Base-by-base conservation (phyloP, 2,113 vertebrate genomes). In the Xenopus borealis region DNA sequence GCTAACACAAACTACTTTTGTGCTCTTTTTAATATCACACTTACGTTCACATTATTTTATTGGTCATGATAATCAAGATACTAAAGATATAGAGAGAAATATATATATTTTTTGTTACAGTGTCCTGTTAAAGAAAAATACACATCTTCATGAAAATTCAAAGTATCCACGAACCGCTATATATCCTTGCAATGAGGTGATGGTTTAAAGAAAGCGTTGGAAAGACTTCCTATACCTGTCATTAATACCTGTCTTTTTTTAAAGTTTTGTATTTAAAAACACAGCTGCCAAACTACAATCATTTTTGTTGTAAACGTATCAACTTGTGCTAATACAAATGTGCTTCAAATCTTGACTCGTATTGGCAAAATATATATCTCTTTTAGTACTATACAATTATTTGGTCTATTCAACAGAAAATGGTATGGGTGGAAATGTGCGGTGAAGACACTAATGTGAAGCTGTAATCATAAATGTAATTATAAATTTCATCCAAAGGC, bases 321-420 rank as follows among this genome's bases (percentile, higher is more conserved):
- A 33, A 53, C 85, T 90, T 93, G 91, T 93, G 91, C 91, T 93
- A 78, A 89, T 85, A 86, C 80, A 86, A 82, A 87, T 93, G 91
- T 93, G 91, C 91, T 92, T 91, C 62, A 75, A 69, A 79, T 74
- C 45, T 86, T 75, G 78, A 12, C 72, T 81, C 63, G 57, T 67
- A 59, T 19, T 82, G 84, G 83, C 81, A 88, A 81, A 81, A 80
- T 81, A 82, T 81, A 82, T 87, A 86, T 81, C 80, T 85, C 72
- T 85, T 27, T 72, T 45, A 75, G 19, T 64, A 81, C 66, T 33
- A 69, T 85, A 81, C 81, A 85, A 80, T 66, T 81, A 57, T 78
- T 80, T 79, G 78, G 77, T 80, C 84, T 85, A 50, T 52, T 75
- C 63, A 50, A 17, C 44, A 75, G 65, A 75, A 75, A 68, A 52